Evolutionary conservation across 92 coral and sea anemone genomes (phyloP).

Genomic region (Epizoanthus rinbou): DNA sequence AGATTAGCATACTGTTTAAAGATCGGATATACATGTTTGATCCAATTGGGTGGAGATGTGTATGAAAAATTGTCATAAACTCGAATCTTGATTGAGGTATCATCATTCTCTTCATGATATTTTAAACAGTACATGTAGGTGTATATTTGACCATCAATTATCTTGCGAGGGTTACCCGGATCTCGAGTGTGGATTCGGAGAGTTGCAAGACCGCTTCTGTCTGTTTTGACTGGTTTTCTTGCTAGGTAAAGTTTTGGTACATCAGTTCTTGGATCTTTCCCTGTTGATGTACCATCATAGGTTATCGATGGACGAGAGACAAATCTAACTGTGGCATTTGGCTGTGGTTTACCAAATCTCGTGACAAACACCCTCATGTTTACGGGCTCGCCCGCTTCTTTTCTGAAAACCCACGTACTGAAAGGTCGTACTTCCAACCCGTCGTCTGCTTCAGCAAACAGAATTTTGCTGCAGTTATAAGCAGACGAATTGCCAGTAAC

Average conservation of each 20-base stretch:
- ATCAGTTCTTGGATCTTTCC: constrained; percentile 38
- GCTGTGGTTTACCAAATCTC: constrained; percentile 62
- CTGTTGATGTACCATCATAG: constrained; percentile 7
- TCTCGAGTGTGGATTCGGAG: constrained; percentile 48
- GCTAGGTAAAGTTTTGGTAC: constrained; percentile 3
- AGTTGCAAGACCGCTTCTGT: constrained; percentile 54
- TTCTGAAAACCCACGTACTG: constrained; percentile 61
- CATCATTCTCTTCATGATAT: constrained; percentile 20
- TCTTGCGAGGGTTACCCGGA: constrained; percentile 64
- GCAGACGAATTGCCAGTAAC: constrained; percentile 54
- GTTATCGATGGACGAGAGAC: constrained; percentile 23
- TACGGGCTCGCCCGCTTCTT: constrained; percentile 55
- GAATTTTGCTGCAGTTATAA: constrained; percentile 39
- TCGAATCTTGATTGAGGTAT: constrained; percentile 48
- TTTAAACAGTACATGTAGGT: constrained; percentile 48
- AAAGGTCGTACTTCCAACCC: constrained; percentile 75
- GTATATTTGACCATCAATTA: constrained; percentile 78
- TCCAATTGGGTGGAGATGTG: constrained; percentile 61
- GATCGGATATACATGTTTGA: constrained; percentile 71
- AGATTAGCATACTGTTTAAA: constrained; percentile 82
- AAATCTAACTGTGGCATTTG: constrained; percentile 34
- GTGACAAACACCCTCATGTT: constrained; percentile 61
- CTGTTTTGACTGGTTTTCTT: constrained; percentile 23
- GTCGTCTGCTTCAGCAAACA: constrained; percentile 65
- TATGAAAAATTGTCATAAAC: constrained; percentile 43